Conservation (phyloP, 2,888 invertebrate genomes). For the Junonia oenone region DNA sequence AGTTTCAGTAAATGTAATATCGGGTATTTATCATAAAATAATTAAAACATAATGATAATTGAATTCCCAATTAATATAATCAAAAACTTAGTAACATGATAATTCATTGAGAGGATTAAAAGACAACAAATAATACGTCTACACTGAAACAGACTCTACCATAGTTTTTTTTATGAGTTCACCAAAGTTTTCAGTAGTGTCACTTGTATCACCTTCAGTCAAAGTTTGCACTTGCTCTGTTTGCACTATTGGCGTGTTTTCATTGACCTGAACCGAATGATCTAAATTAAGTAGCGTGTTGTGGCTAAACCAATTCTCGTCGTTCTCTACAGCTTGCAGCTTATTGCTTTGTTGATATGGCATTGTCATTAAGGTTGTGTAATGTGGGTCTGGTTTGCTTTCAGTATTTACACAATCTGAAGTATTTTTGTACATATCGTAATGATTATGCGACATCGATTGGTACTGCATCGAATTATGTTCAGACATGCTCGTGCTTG, state of each 20-base stretch:
- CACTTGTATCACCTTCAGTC: constrained; percentile 43
- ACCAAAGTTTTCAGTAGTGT: constrained; percentile 87
- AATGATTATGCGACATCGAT: constrained; percentile 54
- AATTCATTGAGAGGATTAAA: constrained; percentile 58
- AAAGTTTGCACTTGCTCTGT: constrained; percentile 37
- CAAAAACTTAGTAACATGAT: constrained; percentile 68
- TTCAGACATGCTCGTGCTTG: constrained; percentile 47
- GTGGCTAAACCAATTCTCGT: constrained; percentile 74
- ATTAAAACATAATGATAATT: constrained; percentile 13
- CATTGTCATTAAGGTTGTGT: constrained; percentile 84
- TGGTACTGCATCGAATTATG: constrained; percentile 57
- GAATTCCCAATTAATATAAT: constrained; percentile 61
- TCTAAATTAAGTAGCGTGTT: constrained; percentile 62
- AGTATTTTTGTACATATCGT: constrained; percentile 63
- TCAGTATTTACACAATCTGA: constrained; percentile 65
- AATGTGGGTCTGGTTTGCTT: constrained; percentile 74
- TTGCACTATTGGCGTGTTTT: constrained; percentile 50
- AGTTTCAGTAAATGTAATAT: constrained; percentile 3
- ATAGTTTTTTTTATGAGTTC: constrained; percentile 95
- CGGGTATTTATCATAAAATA: constrained; percentile 5
- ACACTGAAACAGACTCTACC: constrained; percentile 93
- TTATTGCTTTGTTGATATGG: constrained; percentile 82
- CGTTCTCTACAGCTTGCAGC: constrained; percentile 81
- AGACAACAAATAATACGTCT: constrained; percentile 73
- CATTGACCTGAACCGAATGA: constrained; percentile 55